phyloP scores from a whole-genome alignment of 2,113 vertebrate species.

The Agapornis roseicollis region DNA sequence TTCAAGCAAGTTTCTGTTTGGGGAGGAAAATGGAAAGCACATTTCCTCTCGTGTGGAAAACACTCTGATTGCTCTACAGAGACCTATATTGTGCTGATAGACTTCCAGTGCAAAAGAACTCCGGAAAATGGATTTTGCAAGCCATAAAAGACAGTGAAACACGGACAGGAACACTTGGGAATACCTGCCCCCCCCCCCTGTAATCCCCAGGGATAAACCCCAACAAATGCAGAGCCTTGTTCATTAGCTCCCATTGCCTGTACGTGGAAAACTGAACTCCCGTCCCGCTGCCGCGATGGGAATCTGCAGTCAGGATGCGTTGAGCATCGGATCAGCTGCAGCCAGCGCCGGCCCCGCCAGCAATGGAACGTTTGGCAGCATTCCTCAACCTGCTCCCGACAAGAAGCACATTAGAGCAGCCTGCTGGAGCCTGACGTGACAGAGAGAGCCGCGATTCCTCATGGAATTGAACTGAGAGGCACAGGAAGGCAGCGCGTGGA shows the following conservation, averaged over 20 bases:
- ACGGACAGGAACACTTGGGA: not conserved
- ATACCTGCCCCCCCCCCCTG: not conserved
- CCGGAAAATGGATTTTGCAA: not conserved
- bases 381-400: not conserved
- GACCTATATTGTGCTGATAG: not conserved
- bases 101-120: not conserved
- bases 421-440: not conserved
- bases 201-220: not conserved
- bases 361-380: not conserved
- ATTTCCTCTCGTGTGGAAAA: not conserved
- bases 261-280: not conserved
- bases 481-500: not conserved
- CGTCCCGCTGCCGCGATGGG: not conserved
- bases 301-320: not conserved
- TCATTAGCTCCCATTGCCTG: not conserved
- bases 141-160: not conserved
- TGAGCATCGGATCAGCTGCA: not conserved
- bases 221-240: not conserved
- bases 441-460: not conserved
- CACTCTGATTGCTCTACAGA: not conserved
- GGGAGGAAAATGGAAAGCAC: not conserved
- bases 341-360: not conserved
- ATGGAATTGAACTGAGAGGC: not conserved
- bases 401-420: constrained; percentile 10
- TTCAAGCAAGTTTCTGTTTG: not conserved